phyloP scores from a whole-genome alignment of 64 coral and sea anemone genomes.

The Astreopora myriophthalma region DNA sequence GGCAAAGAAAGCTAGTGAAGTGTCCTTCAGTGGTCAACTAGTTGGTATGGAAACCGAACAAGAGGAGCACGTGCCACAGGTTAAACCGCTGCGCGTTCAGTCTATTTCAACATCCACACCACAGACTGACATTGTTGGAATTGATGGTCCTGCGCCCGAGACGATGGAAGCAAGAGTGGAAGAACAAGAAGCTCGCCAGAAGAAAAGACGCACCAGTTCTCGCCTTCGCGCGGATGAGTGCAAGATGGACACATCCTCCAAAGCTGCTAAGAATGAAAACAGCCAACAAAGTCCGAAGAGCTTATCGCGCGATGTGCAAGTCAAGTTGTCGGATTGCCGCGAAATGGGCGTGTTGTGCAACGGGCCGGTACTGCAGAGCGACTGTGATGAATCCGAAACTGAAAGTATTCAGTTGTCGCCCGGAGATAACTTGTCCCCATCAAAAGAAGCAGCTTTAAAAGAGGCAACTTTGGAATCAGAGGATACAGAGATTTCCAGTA shows the following conservation, averaged over 20 bases:
- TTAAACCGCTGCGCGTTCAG: neutral
- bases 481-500: conserved; percentile 4
- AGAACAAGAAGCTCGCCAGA: too few species aligned
- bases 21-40: neutral
- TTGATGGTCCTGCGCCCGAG: neutral
- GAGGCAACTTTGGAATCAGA: neutral
- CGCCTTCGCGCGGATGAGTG: neutral
- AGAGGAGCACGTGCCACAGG: neutral
- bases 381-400: conserved; percentile 1
- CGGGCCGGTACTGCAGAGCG: neutral
- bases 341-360: neutral
- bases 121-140: neutral
- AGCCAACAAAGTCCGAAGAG: neutral
- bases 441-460: neutral
- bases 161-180: neutral
- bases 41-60: neutral
- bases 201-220: neutral
- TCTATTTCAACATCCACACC: neutral
- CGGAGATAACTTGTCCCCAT: neutral
- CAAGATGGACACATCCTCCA: neutral
- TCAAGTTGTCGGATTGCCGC: conserved; percentile 4
- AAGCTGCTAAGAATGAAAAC: neutral
- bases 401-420: conserved; percentile 5
- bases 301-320: neutral
- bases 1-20: neutral